Evolutionary conservation across 2,888 invertebrate species (phyloP).

Genomic region (Podotricha telesiphe): DNA sequence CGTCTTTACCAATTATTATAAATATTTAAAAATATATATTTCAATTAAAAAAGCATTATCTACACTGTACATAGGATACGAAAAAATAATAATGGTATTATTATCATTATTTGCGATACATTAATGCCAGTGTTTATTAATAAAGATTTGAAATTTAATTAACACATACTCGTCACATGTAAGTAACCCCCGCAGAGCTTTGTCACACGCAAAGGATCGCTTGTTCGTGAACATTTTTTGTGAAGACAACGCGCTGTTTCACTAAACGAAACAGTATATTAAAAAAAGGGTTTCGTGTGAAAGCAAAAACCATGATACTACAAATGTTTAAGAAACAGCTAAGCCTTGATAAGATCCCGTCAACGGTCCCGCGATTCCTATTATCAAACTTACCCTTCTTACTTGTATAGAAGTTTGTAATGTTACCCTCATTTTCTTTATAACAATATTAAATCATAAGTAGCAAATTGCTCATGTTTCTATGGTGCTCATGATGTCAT

Average conservation of each 20-base stretch:
- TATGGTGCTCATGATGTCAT: not conserved
- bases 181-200: slow-evolving; percentile 62
- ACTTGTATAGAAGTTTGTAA: slow-evolving; percentile 1
- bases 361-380: slow-evolving; percentile 34
- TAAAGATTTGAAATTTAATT: slow-evolving; percentile 29
- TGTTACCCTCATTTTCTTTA: not conserved
- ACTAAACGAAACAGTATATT: slow-evolving; percentile 36
- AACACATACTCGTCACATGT: slow-evolving; percentile 33
- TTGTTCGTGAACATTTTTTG: slow-evolving; percentile 60
- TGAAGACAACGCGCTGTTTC: slow-evolving; percentile 50
- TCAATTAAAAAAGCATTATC: no score
- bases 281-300: slow-evolving; percentile 64
- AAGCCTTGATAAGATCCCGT: slow-evolving; percentile 59
- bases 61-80: no score
- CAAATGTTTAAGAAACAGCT: slow-evolving; percentile 62
- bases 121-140: slow-evolving; percentile 1
- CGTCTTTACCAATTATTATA: no score
- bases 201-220: slow-evolving; percentile 67
- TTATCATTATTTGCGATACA: not conserved
- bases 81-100: no score
- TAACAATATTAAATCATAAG: not conserved
- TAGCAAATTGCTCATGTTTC: not conserved
- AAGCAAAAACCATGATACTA: slow-evolving; percentile 61
- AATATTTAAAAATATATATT: no score
- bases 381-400: slow-evolving; percentile 28